Percentiles rank a stretch among this genome's conserved stretches.
Conservation (phyloP, 2,113 vertebrate species). For the Actenoides lindsayi region DNA sequence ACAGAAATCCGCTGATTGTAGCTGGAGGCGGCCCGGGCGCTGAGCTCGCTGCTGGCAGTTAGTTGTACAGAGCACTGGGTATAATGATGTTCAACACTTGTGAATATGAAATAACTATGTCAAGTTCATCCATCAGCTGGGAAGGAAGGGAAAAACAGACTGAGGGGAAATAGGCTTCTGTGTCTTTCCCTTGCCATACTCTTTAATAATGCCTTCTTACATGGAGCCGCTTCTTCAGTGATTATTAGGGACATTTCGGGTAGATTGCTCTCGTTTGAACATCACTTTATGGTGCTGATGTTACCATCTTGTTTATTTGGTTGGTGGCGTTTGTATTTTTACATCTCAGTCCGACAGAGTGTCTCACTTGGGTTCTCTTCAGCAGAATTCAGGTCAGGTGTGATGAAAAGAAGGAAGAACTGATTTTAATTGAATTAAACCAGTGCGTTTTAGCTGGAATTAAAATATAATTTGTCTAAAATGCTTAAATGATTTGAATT, state of each 20-base stretch:
- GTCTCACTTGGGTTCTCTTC: neutral
- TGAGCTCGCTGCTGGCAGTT: neutral
- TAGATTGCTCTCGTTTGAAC: neutral
- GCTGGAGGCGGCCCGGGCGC: constrained; percentile 6
- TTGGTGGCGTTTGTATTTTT: neutral
- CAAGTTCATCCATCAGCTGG: constrained; percentile 23
- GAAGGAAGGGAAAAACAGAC: neutral
- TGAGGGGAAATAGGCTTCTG: neutral
- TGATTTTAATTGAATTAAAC: constrained; percentile 19
- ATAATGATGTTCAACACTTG: neutral
- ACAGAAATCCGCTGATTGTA: neutral
- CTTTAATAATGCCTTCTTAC: neutral
- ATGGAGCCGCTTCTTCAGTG: neutral
- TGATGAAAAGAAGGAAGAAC: neutral
- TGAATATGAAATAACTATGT: neutral
- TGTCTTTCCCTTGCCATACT: neutral
- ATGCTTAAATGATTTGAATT: constrained; percentile 21
- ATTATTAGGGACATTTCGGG: neutral
- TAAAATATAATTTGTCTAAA: constrained; percentile 42
- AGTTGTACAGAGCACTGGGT: neutral
- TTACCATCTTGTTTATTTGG: neutral
- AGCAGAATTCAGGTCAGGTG: neutral
- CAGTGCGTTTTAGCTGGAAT: constrained; percentile 15
- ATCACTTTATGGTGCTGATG: neutral
- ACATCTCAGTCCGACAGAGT: neutral